A percentile compares a stretch with the other conserved stretches of the same genome.
Evolutionary conservation across 1,140 invertebrate genomes (phyloP).

Genomic region (Euura saliciscinereae): DNA sequence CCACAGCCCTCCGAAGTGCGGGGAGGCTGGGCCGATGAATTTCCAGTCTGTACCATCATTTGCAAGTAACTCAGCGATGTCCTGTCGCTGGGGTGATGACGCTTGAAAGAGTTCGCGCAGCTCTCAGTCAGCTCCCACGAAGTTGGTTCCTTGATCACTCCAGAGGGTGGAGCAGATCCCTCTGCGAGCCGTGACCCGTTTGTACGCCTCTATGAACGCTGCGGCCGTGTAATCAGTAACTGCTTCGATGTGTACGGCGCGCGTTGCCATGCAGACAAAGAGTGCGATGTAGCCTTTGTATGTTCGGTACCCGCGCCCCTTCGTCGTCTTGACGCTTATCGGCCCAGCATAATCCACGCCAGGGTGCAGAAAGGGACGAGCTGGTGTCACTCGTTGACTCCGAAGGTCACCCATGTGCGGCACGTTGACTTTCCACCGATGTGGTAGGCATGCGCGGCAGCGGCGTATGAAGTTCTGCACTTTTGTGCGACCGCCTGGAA

Average conservation of each 20-base stretch:
- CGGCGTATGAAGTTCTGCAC: constrained; percentile 31
- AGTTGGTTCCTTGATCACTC: constrained; percentile 34
- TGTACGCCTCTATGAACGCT: constrained; percentile 37
- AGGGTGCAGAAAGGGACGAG: constrained; percentile 31
- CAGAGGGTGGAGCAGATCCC: constrained; percentile 23
- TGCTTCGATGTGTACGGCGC: constrained; percentile 49
- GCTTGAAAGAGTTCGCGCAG: constrained; percentile 17
- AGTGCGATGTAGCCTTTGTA: constrained; percentile 37
- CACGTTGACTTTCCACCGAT: not conserved
- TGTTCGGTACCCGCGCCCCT: constrained; percentile 23
- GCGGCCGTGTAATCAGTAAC: constrained; percentile 37
- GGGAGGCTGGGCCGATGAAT: not conserved
- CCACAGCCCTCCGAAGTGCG: not conserved
- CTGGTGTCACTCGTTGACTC: not conserved
- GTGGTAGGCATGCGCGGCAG: constrained; percentile 21
- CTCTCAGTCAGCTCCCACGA: constrained; percentile 26
- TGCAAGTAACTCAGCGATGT: not conserved
- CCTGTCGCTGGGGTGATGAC: not conserved
- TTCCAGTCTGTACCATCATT: constrained; percentile 10
- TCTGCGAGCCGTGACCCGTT: constrained; percentile 25
- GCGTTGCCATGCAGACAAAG: constrained; percentile 32
- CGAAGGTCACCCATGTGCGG: constrained; percentile 33
- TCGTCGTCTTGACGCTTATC: constrained; percentile 30
- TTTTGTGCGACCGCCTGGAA: constrained; percentile 25
- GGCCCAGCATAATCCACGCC: constrained; percentile 49